Evolutionary conservation across 2,888 invertebrate species (phyloP).

Genomic region (Lamproptera curius): DNA sequence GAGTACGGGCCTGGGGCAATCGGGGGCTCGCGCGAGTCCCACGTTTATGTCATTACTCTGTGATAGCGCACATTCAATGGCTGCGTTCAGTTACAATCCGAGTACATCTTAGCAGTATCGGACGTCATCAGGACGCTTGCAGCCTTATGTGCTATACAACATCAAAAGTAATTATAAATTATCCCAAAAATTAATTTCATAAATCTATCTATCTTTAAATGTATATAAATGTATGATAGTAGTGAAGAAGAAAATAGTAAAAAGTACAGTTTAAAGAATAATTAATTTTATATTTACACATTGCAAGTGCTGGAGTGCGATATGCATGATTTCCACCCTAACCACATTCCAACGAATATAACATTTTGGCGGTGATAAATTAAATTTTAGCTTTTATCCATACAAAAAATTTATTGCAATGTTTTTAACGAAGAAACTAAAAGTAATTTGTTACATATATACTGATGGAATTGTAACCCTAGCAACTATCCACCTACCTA

Average conservation of each 20-base stretch:
- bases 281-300: slow-evolving; percentile 37
- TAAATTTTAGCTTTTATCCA: slow-evolving; percentile 1
- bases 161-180: slow-evolving; percentile 72
- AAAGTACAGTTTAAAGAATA: slow-evolving; percentile 46
- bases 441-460: slow-evolving; percentile 12
- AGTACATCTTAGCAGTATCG: slow-evolving; percentile 32
- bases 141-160: slow-evolving; percentile 66
- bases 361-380: slow-evolving; percentile 2
- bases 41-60: slow-evolving; percentile 76
- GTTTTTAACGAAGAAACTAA: slow-evolving; percentile 11
- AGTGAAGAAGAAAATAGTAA: slow-evolving; percentile 55
- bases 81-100: slow-evolving; percentile 44
- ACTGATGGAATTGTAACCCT: slow-evolving; percentile 44
- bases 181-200: slow-evolving; percentile 77
- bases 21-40: slow-evolving; percentile 63
- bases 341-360: slow-evolving; percentile 66
- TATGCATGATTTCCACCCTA: slow-evolving; percentile 70
- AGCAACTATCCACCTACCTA: slow-evolving; percentile 51
- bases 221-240: slow-evolving; percentile 74
- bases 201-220: slow-evolving; percentile 65
- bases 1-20: slow-evolving; percentile 77
- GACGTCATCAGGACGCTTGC: slow-evolving; percentile 39
- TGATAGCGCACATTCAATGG: slow-evolving; percentile 70
- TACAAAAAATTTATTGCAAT: slow-evolving; percentile 11
- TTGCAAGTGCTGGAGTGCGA: slow-evolving; percentile 62